Percentiles rank a stretch among this genome's conserved stretches.
These are phyloP conservation scores for Pammene aurita DNA, from an alignment of 2,888 invertebrate genomes.

Conservation along the genomic window DNA sequence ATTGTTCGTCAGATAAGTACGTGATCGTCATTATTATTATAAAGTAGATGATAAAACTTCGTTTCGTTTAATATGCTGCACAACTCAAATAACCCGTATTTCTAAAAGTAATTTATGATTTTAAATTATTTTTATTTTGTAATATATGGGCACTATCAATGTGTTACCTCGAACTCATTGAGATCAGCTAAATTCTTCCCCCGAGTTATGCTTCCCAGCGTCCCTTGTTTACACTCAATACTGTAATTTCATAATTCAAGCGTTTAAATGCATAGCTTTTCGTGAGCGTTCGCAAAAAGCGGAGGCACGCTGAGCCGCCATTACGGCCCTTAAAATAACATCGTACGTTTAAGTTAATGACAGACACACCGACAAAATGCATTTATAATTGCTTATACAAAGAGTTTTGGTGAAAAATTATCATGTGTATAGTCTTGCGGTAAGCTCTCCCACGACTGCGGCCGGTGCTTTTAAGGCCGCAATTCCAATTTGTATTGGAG, in stretches of 20 bases:
- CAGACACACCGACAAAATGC: conserved; percentile 81
- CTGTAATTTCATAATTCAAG: conserved; percentile 83
- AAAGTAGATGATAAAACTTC: too few species aligned
- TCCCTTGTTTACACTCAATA: conserved; percentile 77
- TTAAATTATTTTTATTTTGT: too few species aligned
- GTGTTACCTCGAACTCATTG: conserved; percentile 2
- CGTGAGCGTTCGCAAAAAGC: conserved; percentile 75
- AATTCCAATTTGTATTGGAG: conserved; percentile 25
- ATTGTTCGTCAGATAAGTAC: too few species aligned
- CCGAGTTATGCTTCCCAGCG: conserved; percentile 51
- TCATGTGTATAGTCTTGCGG: conserved; percentile 67
- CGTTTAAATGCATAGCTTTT: conserved; percentile 83
- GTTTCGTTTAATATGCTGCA: too few species aligned
- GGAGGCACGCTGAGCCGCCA: conserved; percentile 73
- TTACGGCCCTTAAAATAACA: conserved; percentile 83
- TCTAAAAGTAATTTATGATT: too few species aligned
- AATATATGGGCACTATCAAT: background rate
- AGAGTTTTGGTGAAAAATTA: conserved; percentile 81
- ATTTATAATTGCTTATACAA: conserved; percentile 81
- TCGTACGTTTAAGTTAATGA: conserved; percentile 83
- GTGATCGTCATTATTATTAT: too few species aligned
- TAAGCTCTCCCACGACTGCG: conserved; percentile 60
- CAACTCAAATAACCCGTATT: too few species aligned
- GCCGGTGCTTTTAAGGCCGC: conserved; percentile 17
- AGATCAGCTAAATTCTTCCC: conserved; percentile 10